Evolutionary conservation across 1,140 invertebrate species (phyloP).

Genomic region (Gonioctena quinquepunctata): DNA sequence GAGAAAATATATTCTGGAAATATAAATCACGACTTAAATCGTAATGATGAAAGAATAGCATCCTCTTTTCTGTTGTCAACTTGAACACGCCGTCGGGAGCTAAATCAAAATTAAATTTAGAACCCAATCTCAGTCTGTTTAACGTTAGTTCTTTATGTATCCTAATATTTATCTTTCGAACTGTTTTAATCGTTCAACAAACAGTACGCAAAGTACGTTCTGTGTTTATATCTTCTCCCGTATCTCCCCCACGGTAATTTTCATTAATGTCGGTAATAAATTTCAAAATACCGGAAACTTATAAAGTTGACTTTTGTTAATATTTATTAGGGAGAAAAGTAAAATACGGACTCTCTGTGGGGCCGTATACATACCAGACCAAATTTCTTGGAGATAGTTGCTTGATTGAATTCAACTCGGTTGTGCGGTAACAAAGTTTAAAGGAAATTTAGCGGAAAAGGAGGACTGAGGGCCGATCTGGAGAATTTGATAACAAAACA

Average conservation of each 20-base stretch:
- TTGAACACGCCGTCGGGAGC: not conserved
- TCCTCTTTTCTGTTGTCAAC: not conserved
- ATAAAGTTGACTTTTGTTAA: constrained; percentile 19
- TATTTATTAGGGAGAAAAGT: constrained; percentile 17
- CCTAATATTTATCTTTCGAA: constrained; percentile 44
- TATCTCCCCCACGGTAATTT: constrained; percentile 26
- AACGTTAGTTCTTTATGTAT: constrained; percentile 25
- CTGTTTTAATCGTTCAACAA: constrained; percentile 45
- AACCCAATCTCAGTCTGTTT: constrained; percentile 17
- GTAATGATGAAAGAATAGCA: not conserved
- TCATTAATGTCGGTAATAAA: constrained; percentile 24
- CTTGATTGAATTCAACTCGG: not conserved
- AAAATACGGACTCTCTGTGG: not conserved
- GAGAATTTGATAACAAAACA: too few species aligned
- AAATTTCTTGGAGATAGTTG: not conserved
- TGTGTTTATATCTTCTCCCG: constrained; percentile 19
- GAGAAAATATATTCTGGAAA: not conserved
- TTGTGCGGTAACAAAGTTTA: too few species aligned
- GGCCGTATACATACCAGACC: not conserved
- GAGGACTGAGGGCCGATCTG: too few species aligned
- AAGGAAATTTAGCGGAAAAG: too few species aligned
- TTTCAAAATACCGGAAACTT: constrained; percentile 28
- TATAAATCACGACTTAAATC: not conserved
- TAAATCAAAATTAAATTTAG: constrained; percentile 14
- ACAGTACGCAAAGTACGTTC: constrained; percentile 32